Evolutionary conservation across 2,888 invertebrate genomes (phyloP), one percentile per base, ranked within the genome.

Genomic region (Graphium colonna): DNA sequence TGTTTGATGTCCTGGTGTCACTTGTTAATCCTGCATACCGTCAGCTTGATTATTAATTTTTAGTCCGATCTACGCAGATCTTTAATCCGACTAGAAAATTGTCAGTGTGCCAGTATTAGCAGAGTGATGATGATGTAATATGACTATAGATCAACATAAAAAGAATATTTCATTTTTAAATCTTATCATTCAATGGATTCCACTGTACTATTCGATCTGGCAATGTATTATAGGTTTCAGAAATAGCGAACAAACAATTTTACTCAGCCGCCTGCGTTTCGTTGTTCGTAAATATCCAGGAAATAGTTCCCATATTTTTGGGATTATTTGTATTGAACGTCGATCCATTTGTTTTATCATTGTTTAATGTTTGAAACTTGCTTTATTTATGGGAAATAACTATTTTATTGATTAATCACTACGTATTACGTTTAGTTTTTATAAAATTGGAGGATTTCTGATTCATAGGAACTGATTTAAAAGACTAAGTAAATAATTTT

Each of bases 281-380:
- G 28, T 53, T 53, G 42, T 52, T 52, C 47, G 38, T 52, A 52
- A 52, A 52, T 42, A 52, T 42, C 44, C 31, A 38, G 21, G 48
- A 17, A 48, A 53, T 48, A 43, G 28, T 47, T 52, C 47, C 42
- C 36, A 47, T 47, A 42, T 28, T 43, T 38, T 48, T 53, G 36
- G 26, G 48, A 39, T 53, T 48, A 43, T 53, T 48, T 47, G 47
- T 47, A 7, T 52, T 26, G n/a, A 33, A 8, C 18, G 47, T 12
- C 16, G 21, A 47, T 42, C 47, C 42, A 52, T 42, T 41, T 38
- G 21, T 36, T n/a, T 17, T 26, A 28, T 39, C 10, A 12, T 9
- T 31, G 39, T 44, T 51, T 26, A 39, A 51, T 28, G n/a, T 52
- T 48, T 21, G 28, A n/a, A 33, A 36, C 13, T 47, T 47, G 46